These are phyloP conservation scores for Tetragonula carbonaria DNA, from an alignment of 2,888 invertebrate species.

Conservation along the genomic window DNA sequence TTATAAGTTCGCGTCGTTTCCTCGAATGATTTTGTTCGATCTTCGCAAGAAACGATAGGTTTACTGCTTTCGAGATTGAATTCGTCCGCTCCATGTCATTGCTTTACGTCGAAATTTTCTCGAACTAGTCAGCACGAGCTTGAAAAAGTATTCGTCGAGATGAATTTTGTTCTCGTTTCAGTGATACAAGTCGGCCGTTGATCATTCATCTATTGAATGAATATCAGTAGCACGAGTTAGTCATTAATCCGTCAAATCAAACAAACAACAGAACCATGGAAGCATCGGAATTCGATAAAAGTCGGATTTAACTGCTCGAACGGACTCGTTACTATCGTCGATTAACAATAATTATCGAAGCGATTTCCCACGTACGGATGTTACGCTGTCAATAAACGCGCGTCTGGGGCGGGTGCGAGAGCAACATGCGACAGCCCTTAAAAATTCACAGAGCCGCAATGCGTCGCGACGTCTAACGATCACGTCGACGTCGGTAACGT, in stretches of 20 bases:
- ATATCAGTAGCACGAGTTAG: neutral
- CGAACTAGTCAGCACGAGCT: no score
- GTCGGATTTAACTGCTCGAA: no score
- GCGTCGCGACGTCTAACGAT: slow-evolving; percentile 64
- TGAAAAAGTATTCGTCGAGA: neutral
- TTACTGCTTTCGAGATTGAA: neutral
- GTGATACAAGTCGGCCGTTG: neutral
- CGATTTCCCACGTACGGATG: slow-evolving; percentile 11
- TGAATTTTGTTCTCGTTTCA: neutral
- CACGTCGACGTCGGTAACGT: slow-evolving; percentile 53
- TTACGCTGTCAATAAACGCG: slow-evolving; percentile 47
- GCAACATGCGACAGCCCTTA: slow-evolving; percentile 57
- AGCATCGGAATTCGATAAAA: no score
- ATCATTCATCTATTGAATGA: no score
- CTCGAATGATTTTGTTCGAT: neutral
- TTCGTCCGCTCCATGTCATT: neutral
- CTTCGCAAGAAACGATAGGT: neutral
- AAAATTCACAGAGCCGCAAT: slow-evolving; percentile 64
- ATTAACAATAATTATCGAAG: neutral
- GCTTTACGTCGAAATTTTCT: no score
- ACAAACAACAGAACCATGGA: no score
- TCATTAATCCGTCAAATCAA: neutral
- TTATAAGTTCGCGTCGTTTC: neutral
- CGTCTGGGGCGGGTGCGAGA: neutral
- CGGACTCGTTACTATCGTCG: no score